Base-by-base conservation (phyloP, 1,140 invertebrate genomes). In the Lordiphosa mommai region DNA sequence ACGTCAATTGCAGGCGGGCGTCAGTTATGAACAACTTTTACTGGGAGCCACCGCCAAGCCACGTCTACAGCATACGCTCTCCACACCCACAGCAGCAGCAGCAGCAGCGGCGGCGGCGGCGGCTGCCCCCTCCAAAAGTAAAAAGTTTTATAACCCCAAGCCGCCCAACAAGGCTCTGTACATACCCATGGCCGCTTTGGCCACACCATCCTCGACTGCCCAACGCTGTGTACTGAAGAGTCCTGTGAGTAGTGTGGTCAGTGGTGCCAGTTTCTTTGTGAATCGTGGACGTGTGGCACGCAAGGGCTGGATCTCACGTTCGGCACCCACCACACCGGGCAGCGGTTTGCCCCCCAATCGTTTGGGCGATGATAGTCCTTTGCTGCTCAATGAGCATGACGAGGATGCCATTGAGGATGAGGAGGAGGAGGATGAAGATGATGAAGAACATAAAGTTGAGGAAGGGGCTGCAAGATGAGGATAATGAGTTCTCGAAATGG, bases 311-410 rank as follows among this genome's bases (percentile, higher is more conserved):
- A 74, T 93, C 8, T 94, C 94, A 0, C 89, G 93, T 12, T 95
- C 94, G 1, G 94, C 94, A 0, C 94, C 94, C 0, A 94, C 93
- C 2, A 95, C 94, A 0, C 94, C 94, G 0, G 92, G 90, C 71
- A 92, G 90, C 27, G 85, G 85, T 14, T 88, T 90, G 56, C 91
- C 90, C 38, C 90, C 89, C 20, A 89, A 88, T 27, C 65, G 80
- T 0, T 50, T 92, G n/a, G 90, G 90, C 30, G 92, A 93, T 61
- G 91, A 91, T 33, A 92, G 92, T 85, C 92, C 92, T 0, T 64
- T 93, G 48, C 73, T 93, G 40, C 72, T 89, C 1, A 87, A 89
- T 16, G 91, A 92, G 50, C 88, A 90, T 47, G 92, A 93, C 55
- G 89, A 90, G 44, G 89, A 91, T 52, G 89, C 89, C 37, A 73